These are phyloP conservation scores for Automeris io DNA, from an alignment of 2,888 invertebrate species.

Conservation along the genomic window DNA sequence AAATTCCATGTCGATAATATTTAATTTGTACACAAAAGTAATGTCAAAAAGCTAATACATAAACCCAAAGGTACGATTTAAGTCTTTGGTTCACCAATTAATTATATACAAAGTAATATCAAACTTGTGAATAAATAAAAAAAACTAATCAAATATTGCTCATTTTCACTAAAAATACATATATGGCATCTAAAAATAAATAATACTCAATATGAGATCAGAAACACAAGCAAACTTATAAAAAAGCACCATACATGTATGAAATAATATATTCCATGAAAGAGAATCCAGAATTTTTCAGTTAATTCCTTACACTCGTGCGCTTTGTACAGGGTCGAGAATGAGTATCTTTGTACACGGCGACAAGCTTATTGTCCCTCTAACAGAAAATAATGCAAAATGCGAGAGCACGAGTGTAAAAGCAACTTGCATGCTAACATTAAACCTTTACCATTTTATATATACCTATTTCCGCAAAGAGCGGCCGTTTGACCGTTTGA, in stretches of 20 bases:
- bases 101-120: slow-evolving; percentile 57
- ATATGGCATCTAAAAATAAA: slow-evolving; percentile 75
- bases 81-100: slow-evolving; percentile 68
- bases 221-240: slow-evolving; percentile 56
- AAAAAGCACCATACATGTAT: slow-evolving; percentile 53
- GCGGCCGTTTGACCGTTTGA: too few species aligned
- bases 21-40: background rate
- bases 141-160: slow-evolving; percentile 55
- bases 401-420: background rate
- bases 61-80: slow-evolving; percentile 55
- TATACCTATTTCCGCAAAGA: too few species aligned
- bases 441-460: too few species aligned
- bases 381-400: background rate
- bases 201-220: slow-evolving; percentile 76
- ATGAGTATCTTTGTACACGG: background rate
- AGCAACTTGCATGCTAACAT: too few species aligned
- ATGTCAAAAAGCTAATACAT: slow-evolving; percentile 28
- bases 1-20: slow-evolving; percentile 42
- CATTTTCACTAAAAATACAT: slow-evolving; percentile 45
- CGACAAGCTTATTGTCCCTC: background rate
- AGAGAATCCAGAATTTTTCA: background rate
- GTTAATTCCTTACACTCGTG: background rate
- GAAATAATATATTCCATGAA: background rate
- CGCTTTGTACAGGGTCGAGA: background rate
- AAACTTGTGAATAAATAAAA: slow-evolving; percentile 42